Evolutionary conservation across 2,797 vertebrate species (phyloP).

Genomic region (Tiaroga cobitis): DNA sequence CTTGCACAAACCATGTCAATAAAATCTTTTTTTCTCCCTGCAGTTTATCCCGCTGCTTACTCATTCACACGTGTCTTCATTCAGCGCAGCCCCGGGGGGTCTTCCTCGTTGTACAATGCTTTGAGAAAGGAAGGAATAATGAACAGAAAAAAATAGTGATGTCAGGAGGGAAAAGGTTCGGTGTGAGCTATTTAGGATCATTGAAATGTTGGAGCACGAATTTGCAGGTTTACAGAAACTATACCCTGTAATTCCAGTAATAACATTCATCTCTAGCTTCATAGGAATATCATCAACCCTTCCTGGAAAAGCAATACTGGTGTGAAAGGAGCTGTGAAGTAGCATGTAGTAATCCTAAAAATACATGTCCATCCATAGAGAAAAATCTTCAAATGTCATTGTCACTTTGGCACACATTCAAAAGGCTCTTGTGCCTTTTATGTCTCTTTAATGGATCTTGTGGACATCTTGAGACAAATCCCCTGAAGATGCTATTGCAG

Average conservation of each 20-base stretch:
- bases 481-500: not conserved
- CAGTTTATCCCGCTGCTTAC: not conserved
- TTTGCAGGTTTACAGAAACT: too few species aligned
- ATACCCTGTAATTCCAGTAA: not conserved
- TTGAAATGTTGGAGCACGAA: not conserved
- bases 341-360: not conserved
- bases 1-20: slow-evolving; percentile 2
- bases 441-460: not conserved
- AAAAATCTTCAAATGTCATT: not conserved
- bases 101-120: slow-evolving; percentile 1
- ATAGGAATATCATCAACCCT: slow-evolving; percentile 8
- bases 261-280: not conserved
- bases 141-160: not conserved
- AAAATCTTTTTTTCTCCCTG: not conserved
- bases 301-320: not conserved
- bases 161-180: not conserved
- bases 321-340: not conserved
- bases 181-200: not conserved
- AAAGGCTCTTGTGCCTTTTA: not conserved
- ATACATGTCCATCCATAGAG: not conserved
- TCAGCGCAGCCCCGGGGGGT: not conserved
- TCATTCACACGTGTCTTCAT: not conserved
- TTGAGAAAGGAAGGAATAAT: slow-evolving; percentile 14
- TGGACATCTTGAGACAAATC: not conserved
- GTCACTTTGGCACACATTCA: not conserved